Base-by-base conservation (phyloP, 2,113 vertebrate species). In the Connochaetes taurinus region DNA sequence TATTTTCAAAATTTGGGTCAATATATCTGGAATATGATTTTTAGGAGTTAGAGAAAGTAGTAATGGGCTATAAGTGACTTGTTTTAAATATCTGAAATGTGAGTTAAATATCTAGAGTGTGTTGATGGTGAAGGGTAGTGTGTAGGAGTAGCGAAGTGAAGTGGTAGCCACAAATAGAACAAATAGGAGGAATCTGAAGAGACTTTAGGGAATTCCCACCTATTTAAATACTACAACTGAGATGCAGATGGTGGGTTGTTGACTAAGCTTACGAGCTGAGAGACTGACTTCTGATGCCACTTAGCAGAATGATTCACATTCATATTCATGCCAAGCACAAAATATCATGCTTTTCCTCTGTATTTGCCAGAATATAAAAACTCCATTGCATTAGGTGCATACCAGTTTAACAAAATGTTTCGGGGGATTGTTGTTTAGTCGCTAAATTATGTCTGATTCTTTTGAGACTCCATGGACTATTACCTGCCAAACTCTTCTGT, bases 1-100 rank as follows among this genome's bases (percentile, higher is more conserved):
- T 90, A 17, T 83, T 87, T 98, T 96, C 43, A 96, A 80, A 94
- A 62, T 93, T 71, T 40, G 17, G 8, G 43, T 82, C 58, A 62
- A 7, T 36, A 5, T 88, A 67, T 76, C 52, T 93, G 33, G 53
- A 40, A 45, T 88, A 50, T 47, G 50, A 57, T 40, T 92, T 86
- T 60, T 87, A 62, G 45, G 62, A 78, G 50, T 55, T 89, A 47
- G 25, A 84, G 45, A 95, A 97, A 47, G 62, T 21, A 95, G 87
- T 80, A 76, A 81, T 13, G 43, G 36, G 7, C 64, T 94, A 16
- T 52, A 55, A 64, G 60, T 76, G n/a, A 93, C 45, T 93, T 85
- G 67, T 86, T 95, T 89, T 52, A 91, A 89, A 16, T 45, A 64
- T 52, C 87, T 53, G 71, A 83, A 95, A n/a, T 57, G 21, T 87